Evolutionary conservation across 1,140 invertebrate species (phyloP), one percentile per base, ranked within the genome.

Genomic region (Trichomalopsis sarcophagae): DNA sequence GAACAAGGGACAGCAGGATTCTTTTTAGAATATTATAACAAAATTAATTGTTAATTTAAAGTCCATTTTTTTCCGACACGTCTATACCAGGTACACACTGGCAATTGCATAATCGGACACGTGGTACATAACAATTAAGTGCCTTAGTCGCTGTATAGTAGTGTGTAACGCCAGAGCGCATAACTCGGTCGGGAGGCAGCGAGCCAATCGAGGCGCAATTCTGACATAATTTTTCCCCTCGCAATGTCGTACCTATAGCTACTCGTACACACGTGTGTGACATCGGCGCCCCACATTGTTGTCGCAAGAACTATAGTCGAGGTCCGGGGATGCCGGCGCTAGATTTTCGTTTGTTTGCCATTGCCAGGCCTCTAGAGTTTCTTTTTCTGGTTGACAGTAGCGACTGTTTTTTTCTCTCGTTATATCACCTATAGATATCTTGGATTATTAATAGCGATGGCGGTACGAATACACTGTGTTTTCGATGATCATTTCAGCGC

Each of bases 161-260:
- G 6, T 62, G 17, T 62, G 55, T 62, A 62, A 62, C 55, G 55
- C 5, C 21, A 62, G 55, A 62, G 21, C 21, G 21, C 55, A 62
- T 62, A 62, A 62, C 55, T 62, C 55, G 55, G 55, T 62, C 5
- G 30, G 11, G 23, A 30, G 44, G 44, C 69, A 82, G 4, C 13
- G 17, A 23, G 80, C 69, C 69, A 74, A 82, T 55, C 80, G 80
- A 55, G 23, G 50, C 44, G 80, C 30, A 74, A 62, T 55, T 74
- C 27, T 33, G 7, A 44, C 69, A 55, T 82, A 74, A 81, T 81
- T 81, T 69, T n/a, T 50, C 47, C 44, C 2, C 50, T 62, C 14
- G 62, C 40, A 33, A 71, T 50, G 79, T 47, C 23, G 36, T 17
- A 62, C 30, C 68, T 71, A 68, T 68, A 44, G 40, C 6, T 44